A percentile compares a stretch with the other conserved stretches of the same genome.
These are phyloP conservation scores for human (Homo sapiens) DNA, from an alignment of 2,113 vertebrate species.

Conservation along the genomic window GRCh38 chr3:118408501-118409000, in stretches of 20 bases:
- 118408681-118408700: conserved; percentile 4
- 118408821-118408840: not conserved
- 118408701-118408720: not conserved
- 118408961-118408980: not conserved
- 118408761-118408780: conserved; percentile 41
- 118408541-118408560: not conserved
- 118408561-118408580: not conserved
- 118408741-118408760: conserved; percentile 16
- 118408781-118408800: conserved; percentile 47
- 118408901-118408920: not conserved
- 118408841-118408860: not conserved
- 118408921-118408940: not conserved
- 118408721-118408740: not conserved
- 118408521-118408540: not conserved
- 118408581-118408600: conserved; percentile 15
- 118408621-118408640: conserved; percentile 3
- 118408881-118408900: not conserved
- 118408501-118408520: not conserved
- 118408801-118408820: conserved; percentile 58
- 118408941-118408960: not conserved
- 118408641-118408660: not conserved
- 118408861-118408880: not conserved
- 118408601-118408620: not conserved
- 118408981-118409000: not conserved
- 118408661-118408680: not conserved